Evolutionary conservation across 2,113 vertebrate species (phyloP), one percentile per base, ranked within the genome.

Genomic region (Poicephalus meyeri): DNA sequence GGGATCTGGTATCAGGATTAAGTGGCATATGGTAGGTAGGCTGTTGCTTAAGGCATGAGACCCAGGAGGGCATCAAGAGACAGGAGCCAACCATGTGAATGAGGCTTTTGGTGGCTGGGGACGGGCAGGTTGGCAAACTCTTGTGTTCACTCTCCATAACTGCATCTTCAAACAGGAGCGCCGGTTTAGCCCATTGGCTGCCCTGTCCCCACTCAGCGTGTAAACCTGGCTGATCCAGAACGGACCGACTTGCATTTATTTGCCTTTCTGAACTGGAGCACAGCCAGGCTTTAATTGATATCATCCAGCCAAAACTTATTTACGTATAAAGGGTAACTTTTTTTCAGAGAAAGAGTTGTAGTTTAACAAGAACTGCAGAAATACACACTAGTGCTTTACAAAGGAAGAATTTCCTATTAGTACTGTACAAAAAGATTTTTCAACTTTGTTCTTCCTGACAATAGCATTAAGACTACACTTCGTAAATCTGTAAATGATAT

Each of bases 21-120:
- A 63, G 37, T 66, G 25, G 16, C 5, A 2, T 2, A 2, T 2
- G 0, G 4, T 3, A 19, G 14, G n/a, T 12, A 16, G 33, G 41
- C 4, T 26, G 49, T 31, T 70, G 37, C 84, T 86, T 8, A 1
- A 3, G 46, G 12, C 10, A 1, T 7, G 50, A 78, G 60, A 2
- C 1, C 6, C 26, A 5, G 63, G 44, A 77, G 58, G 56, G 50
- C 21, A 64, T 0, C n/a, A 8, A 28, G 55, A 13, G 86, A 11
- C 35, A 18, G 63, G 20, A 88, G 33, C 33, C 39, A 55, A 2
- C 19, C 29, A 33, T 65, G 31, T 1, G 44, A 26, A 9, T 4
- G 88, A 9, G 47, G 25, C 8, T 80, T 0, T 23, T 20, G 61
- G 73, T 64, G n/a, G 5, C 11, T 18, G 50, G 61, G 37, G 11